Base-by-base conservation (phyloP, 2,113 vertebrate species). In the Psephotus haematonotus region DNA sequence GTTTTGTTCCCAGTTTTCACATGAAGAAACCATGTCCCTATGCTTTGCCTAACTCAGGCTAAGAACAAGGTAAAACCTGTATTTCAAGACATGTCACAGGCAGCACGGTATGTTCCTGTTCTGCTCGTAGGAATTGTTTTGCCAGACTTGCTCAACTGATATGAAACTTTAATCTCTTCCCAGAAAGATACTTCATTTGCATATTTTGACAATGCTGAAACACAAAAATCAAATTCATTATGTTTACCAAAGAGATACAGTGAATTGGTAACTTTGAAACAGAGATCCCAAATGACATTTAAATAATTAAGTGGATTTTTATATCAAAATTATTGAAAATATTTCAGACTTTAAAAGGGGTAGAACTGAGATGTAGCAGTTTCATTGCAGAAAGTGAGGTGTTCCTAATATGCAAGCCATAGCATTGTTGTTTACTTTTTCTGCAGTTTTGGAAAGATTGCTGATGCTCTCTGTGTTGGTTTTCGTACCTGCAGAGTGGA, bases 81-180 rank as follows among this genome's bases (percentile, higher is more conserved):
- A 92, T 92, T 96, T 90, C 95, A 88, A 84, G 92, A 94, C 19
- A 0, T 79, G 86, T 93, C 35, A 31, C 69, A 76, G 43, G 86
- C 70, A 79, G 92, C 81, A 94, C 90, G 65, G 24, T 82, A 82
- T 86, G 92, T 93, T 97, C 93, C 63, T 76, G 69, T 91, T 94
- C 86, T 91, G 52, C 78, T 82, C 0, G 0, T 76, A 95, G 81
- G 94, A 94, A 91, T 93, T 91, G 55, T 90, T 96, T 93, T 96
- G 82, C 93, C 77, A 94, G 88, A 82, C 92, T 95, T 96, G 74
- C 88, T 95, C 74, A 95, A 86, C 67, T 94, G 84, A 94, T 82
- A 72, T 0, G 0, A 92, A 93, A 84, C 80, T 70, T 70, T 78
- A 86, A 68, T 88, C 67, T 93, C 67, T 92, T 93, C 93, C 83